Evolutionary conservation across 2,888 invertebrate genomes (phyloP), one percentile per base, ranked within the genome.

Genomic region (Geotrupes spiniger): DNA sequence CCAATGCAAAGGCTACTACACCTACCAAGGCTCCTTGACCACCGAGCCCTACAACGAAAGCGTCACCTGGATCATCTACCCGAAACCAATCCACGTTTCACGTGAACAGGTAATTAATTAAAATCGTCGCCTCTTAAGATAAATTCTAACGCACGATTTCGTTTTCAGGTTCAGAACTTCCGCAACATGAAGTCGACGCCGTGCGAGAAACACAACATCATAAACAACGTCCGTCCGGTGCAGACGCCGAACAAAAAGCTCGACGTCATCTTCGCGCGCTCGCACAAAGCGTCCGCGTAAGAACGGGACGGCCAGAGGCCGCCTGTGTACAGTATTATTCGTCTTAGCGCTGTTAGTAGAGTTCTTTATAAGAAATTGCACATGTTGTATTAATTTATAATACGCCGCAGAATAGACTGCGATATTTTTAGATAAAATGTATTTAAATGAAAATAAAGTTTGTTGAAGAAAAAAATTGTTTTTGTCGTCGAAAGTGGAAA

Each of bases 61-160:
- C 60, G 86, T 86, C 37, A 85, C 84, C 2, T 86, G 86, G 86
- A 85, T 86, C 52, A 80, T 86, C 47, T 85, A 84, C 60, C 79
- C 84, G 46, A 82, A 80, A 39, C 84, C 85, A 2, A 80, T 85
- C 46, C 79, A 81, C 57, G 81, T 86, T 52, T 84, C 85, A 10
- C 72, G 76, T 52, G 78, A 81, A 64, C 85, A 85, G 78, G 85
- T 85, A 65, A 58, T 46, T 49, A 46, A 9, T 38, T 15, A 15
- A 9, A 36, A 8, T 29, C 28, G n/a, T n/a, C n/a, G n/a, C 9
- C n/a, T 14, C 10, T 14, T n/a, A 14, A 5, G 12, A 16, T 6
- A 9, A 9, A 8, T 38, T 27, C 11, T 15, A 14, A 4, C n/a
- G n/a, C n/a, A 28, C 5, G 17, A 28, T 37, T 31, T 10, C 10